A percentile compares a stretch with the other conserved stretches of the same genome.
Evolutionary conservation across 2,797 vertebrate genomes (phyloP).

Genomic region (Pelodytes ibericus): DNA sequence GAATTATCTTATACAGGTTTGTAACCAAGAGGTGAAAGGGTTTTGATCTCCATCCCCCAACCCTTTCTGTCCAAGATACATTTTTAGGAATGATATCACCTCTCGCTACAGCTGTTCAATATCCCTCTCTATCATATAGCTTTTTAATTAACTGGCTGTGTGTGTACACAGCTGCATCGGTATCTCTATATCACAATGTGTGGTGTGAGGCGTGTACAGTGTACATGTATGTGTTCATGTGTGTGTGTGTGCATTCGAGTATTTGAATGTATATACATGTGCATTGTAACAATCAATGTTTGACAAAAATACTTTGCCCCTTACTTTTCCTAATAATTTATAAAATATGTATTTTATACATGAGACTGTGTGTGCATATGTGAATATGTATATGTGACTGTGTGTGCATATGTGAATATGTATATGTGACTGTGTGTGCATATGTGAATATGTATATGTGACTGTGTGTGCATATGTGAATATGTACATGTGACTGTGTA

Average conservation of each 20-base stretch:
- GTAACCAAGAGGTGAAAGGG: background rate
- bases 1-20: background rate
- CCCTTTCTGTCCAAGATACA: background rate
- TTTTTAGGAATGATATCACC: conserved; percentile 44
- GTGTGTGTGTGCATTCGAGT: background rate
- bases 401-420: no score
- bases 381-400: no score
- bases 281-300: no score
- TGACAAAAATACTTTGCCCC: no score
- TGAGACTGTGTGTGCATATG: no score
- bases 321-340: no score
- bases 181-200: conserved; percentile 13
- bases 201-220: background rate
- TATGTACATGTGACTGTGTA: no score
- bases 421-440: no score
- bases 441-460: no score
- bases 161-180: conserved; percentile 49
- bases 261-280: no score
- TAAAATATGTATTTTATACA: no score
- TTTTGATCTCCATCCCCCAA: background rate
- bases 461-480: no score
- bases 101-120: conserved; percentile 41
- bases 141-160: conserved; percentile 33
- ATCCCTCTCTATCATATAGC: conserved; percentile 41
- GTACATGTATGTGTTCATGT: background rate